These are phyloP conservation scores for Pristionchus mayeri DNA, from an alignment of 2,888 invertebrate species.

Conservation along the genomic window DNA sequence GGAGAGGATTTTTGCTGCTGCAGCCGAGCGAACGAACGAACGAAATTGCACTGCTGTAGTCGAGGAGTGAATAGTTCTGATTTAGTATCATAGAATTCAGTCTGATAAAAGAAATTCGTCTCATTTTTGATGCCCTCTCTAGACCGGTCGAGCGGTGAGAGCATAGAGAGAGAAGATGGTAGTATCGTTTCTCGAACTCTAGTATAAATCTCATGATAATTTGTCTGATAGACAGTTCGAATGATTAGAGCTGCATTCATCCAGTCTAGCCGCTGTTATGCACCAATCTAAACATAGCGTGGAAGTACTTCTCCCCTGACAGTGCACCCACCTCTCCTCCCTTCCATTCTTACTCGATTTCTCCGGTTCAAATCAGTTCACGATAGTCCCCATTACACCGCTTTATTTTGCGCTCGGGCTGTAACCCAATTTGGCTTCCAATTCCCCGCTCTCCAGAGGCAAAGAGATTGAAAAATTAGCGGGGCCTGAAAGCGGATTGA, in stretches of 20 bases:
- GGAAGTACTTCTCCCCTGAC: neutral
- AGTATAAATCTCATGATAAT: neutral
- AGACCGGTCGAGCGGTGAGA: no score
- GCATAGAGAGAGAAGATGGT: no score
- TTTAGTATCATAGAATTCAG: no score
- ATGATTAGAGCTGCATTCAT: neutral
- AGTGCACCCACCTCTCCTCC: neutral
- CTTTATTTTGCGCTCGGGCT: neutral
- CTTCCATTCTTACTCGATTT: neutral
- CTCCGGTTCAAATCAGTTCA: neutral
- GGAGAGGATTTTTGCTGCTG: neutral
- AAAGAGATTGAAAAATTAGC: conserved; percentile 39
- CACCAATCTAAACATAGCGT: no score
- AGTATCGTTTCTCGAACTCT: no score
- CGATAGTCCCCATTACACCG: neutral
- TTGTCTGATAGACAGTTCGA: neutral
- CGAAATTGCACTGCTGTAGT: no score
- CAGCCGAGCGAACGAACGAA: no score
- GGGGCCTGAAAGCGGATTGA: conserved; percentile 20
- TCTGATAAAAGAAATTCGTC: no score
- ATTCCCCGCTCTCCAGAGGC: neutral
- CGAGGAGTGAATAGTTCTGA: no score
- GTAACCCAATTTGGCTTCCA: conserved; percentile 15
- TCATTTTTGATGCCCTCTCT: no score
- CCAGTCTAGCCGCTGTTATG: no score